phyloP scores from a whole-genome alignment of 2,888 invertebrate genomes.

The Dolichopus griseipennis region DNA sequence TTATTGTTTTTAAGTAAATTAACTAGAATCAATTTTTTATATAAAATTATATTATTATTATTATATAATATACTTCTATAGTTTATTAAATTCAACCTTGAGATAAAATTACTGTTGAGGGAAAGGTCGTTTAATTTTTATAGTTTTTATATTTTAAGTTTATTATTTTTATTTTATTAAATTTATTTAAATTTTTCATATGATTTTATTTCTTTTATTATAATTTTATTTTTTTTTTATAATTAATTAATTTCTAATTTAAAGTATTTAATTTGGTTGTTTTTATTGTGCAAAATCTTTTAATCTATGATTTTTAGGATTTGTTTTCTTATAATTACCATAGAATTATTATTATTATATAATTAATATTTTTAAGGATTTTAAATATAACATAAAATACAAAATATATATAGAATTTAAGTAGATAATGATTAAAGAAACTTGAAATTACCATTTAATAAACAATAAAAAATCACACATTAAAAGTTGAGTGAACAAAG shows the following conservation, averaged over 20 bases:
- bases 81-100: background rate
- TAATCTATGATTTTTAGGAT: background rate
- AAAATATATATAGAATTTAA: too few relatives aligned
- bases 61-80: background rate
- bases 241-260: background rate
- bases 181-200: background rate
- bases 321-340: background rate
- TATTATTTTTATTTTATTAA: background rate
- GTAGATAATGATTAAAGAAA: too few relatives aligned
- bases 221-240: background rate
- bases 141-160: background rate
- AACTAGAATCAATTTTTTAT: background rate
- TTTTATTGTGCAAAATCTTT: background rate
- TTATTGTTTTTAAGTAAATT: background rate
- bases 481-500: too few relatives aligned
- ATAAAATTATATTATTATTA: too few relatives aligned
- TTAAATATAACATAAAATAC: background rate
- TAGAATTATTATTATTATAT: background rate
- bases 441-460: too few relatives aligned
- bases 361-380: background rate
- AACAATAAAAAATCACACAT: too few relatives aligned
- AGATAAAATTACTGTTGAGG: background rate
- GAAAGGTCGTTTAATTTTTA: background rate
- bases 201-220: background rate
- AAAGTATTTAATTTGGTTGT: background rate